Conservation (phyloP, 2,113 vertebrate genomes). For the Fregata magnificens region DNA sequence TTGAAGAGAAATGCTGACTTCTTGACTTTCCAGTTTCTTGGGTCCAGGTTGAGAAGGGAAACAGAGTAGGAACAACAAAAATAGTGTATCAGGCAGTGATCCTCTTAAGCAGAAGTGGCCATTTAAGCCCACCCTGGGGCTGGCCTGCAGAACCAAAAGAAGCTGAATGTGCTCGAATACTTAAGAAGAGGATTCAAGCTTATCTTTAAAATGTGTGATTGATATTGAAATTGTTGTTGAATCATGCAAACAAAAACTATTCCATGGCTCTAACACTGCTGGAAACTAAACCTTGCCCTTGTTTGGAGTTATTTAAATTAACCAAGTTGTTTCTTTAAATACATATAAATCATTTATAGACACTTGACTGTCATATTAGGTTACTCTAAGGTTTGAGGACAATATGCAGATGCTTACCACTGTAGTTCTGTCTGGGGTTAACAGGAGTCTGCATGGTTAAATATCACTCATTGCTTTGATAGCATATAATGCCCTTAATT, state of each 20-base stretch:
- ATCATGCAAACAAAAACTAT: neutral
- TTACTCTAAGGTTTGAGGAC: neutral
- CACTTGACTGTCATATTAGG: neutral
- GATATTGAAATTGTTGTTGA: neutral
- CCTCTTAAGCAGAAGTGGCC: neutral
- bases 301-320: neutral
- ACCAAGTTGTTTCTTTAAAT: neutral
- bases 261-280: neutral
- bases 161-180: neutral
- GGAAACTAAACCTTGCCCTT: neutral
- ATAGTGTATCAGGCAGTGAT: neutral
- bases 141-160: neutral
- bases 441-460: neutral
- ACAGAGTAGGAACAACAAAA: neutral
- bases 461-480: constrained; percentile 7
- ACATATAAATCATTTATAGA: neutral
- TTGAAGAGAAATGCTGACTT: neutral
- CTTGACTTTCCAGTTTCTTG: neutral
- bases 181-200: neutral
- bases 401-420: neutral
- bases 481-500: neutral
- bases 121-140: neutral
- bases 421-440: neutral
- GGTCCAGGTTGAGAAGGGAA: neutral
- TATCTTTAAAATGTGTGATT: neutral